phyloP scores from a whole-genome alignment of 2,113 vertebrate species.

The Leptocoma aspasia region DNA sequence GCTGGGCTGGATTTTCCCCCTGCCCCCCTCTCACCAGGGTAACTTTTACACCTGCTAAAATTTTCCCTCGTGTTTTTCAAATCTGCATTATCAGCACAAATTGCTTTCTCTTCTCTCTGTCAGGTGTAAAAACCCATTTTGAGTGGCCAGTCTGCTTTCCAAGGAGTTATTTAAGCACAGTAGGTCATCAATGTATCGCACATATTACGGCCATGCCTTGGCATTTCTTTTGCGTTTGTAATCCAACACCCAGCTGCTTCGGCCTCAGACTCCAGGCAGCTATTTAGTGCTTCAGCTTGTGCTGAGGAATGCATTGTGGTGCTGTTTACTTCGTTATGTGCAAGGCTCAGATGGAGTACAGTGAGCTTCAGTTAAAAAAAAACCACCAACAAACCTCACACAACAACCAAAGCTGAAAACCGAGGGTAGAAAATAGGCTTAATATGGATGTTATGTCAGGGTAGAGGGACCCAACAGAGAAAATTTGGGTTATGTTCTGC shows the following conservation, averaged over 20 bases:
- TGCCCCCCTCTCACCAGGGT: fast-evolving
- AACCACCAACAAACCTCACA: too few relatives aligned
- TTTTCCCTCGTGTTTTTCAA: background rate
- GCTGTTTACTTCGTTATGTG: conserved; percentile 9
- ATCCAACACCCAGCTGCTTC: conserved; percentile 62
- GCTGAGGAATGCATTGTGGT: conserved; percentile 57
- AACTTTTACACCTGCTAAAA: background rate
- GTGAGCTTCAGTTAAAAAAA: background rate
- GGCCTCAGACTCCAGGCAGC: conserved; percentile 33
- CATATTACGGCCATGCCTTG: conserved; percentile 46
- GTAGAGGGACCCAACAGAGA: background rate
- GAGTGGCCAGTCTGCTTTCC: background rate
- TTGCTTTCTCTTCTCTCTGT: background rate
- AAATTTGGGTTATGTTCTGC: background rate
- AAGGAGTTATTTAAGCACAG: conserved; percentile 20
- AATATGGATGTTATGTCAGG: background rate
- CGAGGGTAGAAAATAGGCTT: background rate
- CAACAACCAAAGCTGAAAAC: background rate
- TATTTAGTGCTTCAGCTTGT: conserved; percentile 45
- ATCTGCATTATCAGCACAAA: background rate
- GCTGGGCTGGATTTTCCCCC: background rate
- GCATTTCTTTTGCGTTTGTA: conserved; percentile 60
- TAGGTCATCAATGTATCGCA: conserved; percentile 38
- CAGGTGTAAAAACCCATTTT: background rate
- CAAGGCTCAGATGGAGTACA: background rate